These are phyloP conservation scores for Cybosia mesomella DNA, from an alignment of 2,888 invertebrate genomes.

Conservation along the genomic window DNA sequence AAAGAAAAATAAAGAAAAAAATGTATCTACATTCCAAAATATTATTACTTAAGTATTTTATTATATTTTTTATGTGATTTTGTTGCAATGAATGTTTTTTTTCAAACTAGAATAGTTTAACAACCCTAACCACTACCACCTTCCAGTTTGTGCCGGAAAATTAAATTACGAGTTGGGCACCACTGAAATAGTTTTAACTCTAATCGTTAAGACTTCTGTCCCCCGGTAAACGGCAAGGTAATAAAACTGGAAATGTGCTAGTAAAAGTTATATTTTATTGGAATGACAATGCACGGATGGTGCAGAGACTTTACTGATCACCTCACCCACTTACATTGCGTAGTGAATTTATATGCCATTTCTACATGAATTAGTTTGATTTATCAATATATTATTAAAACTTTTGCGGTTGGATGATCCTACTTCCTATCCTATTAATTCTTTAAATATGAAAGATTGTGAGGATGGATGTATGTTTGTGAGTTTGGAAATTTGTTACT, in stretches of 20 bases:
- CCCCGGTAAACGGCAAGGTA: neutral
- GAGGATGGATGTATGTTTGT: too few relatives aligned
- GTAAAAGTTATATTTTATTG: conserved; percentile 1
- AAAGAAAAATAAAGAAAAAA: too few relatives aligned
- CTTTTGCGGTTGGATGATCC: too few relatives aligned
- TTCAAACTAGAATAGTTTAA: neutral
- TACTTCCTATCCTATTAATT: too few relatives aligned
- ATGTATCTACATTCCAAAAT: too few relatives aligned
- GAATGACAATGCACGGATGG: neutral
- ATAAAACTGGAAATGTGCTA: conserved; percentile 1
- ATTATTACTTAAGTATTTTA: too few relatives aligned
- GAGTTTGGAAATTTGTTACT: too few relatives aligned
- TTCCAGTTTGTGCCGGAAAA: conserved; percentile 3
- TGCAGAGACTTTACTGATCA: neutral
- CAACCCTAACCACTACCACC: neutral
- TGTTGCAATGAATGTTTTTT: too few relatives aligned
- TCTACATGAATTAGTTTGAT: too few relatives aligned
- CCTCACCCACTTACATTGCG: neutral
- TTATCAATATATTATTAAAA: too few relatives aligned
- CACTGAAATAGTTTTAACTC: neutral
- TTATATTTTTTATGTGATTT: neutral
- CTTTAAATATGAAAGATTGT: too few relatives aligned
- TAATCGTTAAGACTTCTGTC: neutral
- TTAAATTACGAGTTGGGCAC: neutral
- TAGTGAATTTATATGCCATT: too few relatives aligned